Percentiles rank a stretch among this genome's conserved stretches.
Evolutionary conservation across 2,113 vertebrate species (phyloP).

Genomic region (Hyaena hyaena): DNA sequence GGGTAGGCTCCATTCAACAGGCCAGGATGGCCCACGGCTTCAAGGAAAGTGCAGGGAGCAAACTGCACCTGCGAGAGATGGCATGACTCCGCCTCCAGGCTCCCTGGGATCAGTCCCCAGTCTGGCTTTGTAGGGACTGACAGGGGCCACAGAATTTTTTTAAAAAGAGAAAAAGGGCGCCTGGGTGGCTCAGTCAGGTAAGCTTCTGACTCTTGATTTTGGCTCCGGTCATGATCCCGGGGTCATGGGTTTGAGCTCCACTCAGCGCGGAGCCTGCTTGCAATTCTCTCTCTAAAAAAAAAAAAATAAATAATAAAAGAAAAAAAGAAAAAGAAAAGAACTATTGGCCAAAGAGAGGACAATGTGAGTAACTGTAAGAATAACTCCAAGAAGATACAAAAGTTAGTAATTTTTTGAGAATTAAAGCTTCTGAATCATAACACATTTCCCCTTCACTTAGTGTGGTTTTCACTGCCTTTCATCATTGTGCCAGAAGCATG

Average conservation of each 20-base stretch:
- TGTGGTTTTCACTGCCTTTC: neutral
- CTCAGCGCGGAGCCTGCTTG: too few species aligned
- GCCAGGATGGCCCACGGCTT: neutral
- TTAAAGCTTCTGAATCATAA: neutral
- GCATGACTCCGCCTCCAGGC: neutral
- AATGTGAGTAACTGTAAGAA: neutral
- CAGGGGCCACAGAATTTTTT: neutral
- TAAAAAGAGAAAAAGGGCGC: neutral
- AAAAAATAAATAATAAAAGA: neutral
- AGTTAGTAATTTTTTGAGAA: neutral
- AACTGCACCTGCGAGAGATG: rapidly evolving
- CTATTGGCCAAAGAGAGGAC: neutral
- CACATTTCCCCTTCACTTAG: neutral
- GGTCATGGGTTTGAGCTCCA: too few species aligned
- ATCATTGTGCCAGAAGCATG: neutral
- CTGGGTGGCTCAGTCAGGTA: too few species aligned
- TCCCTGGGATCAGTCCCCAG: neutral
- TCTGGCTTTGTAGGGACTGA: neutral
- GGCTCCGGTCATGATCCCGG: too few species aligned
- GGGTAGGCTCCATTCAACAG: neutral
- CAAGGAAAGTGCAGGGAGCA: neutral
- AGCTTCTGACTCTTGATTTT: too few species aligned
- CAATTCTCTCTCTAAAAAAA: too few species aligned
- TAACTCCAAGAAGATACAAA: neutral
- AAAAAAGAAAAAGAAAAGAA: neutral